A percentile compares a stretch with the other conserved stretches of the same genome.
Evolutionary conservation across 37 sponge, comb jelly and placozoan species (phyloP).

Genomic region (Cliona cf. orientalis): DNA sequence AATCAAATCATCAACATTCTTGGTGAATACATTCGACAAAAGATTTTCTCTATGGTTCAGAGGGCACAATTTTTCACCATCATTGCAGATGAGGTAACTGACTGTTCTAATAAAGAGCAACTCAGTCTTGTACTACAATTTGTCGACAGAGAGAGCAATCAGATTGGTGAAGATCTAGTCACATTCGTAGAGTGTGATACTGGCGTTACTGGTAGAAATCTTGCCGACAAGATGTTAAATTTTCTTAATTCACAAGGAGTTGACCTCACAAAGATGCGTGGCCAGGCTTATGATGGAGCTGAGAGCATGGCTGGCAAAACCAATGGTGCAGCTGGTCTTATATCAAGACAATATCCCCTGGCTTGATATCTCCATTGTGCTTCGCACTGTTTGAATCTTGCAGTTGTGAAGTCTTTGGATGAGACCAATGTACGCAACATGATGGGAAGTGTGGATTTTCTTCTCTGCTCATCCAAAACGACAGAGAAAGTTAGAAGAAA

Average conservation of each 20-base stretch:
- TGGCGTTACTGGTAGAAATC: neutral
- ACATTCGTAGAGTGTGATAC: constrained; percentile 49
- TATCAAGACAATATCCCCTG: constrained; percentile 35
- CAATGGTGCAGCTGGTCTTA: constrained; percentile 49
- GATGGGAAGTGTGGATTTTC: constrained; percentile 54
- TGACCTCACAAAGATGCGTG: neutral
- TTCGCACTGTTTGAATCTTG: constrained; percentile 58
- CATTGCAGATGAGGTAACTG: no score
- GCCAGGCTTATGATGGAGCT: constrained; percentile 45
- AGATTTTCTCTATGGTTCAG: neutral
- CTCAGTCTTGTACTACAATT: neutral
- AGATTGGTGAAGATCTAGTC: neutral
- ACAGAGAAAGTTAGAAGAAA: constrained; percentile 47
- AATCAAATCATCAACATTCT: neutral
- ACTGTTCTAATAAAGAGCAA: neutral
- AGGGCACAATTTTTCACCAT: constrained; percentile 3
- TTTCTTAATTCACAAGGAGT: neutral
- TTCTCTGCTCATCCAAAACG: constrained; percentile 70
- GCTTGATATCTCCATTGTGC: constrained; percentile 62
- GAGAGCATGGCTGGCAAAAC: constrained; percentile 58
- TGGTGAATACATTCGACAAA: neutral
- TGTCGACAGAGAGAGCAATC: neutral
- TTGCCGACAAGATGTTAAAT: neutral
- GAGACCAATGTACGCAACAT: constrained; percentile 46
- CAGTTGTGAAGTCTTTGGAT: constrained; percentile 46